phyloP scores from a whole-genome alignment of 92 coral and sea anemone species.

The Porites rus region DNA sequence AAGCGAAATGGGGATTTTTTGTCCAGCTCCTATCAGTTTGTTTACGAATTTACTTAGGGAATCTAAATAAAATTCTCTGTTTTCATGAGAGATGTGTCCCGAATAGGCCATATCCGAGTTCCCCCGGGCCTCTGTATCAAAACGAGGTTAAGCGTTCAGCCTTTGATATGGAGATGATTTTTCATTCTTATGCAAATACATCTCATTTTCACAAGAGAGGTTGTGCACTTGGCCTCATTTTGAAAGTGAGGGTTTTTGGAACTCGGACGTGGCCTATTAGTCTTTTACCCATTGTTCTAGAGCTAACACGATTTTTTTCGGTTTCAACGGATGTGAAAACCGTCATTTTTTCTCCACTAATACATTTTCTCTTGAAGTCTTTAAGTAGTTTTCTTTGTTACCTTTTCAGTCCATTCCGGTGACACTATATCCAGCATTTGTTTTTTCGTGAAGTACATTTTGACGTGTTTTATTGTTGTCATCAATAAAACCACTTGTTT shows the following conservation, averaged over 20 bases:
- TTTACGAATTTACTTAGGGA: not conserved
- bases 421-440: not conserved
- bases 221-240: too few species aligned
- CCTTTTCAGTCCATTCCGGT: not conserved
- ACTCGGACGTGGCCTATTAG: not conserved
- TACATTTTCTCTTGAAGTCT: not conserved
- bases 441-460: not conserved
- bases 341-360: not conserved
- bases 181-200: too few species aligned
- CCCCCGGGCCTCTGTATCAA: too few species aligned
- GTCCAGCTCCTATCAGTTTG: not conserved
- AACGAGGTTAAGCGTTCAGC: too few species aligned
- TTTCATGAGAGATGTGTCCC: too few species aligned
- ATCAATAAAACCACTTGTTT: not conserved
- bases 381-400: conserved; percentile 16
- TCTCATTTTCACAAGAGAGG: too few species aligned
- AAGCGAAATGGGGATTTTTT: not conserved
- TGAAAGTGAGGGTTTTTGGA: too few species aligned
- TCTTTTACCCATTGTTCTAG: too few species aligned
- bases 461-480: not conserved
- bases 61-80: not conserved
- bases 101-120: not conserved
- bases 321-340: not conserved
- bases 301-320: not conserved
- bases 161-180: too few species aligned